phyloP scores from a whole-genome alignment of 2,888 invertebrate genomes.

The Drosophila imparisetae region DNA sequence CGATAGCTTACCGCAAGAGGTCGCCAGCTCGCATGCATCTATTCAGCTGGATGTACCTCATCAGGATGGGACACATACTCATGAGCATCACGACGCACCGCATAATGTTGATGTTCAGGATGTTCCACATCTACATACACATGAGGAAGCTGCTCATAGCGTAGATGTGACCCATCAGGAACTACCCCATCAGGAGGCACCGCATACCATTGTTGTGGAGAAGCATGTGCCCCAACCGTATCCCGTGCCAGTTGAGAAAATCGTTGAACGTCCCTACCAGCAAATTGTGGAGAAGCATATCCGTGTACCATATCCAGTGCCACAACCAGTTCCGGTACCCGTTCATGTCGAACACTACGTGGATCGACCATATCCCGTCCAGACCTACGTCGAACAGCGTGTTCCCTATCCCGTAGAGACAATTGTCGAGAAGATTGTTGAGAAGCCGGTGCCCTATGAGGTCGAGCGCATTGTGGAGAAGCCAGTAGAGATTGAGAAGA shows the following conservation, averaged over 20 bases:
- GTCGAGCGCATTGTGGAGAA: conserved; percentile 87
- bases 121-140: not conserved
- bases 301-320: conserved; percentile 85
- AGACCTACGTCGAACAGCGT: conserved; percentile 85
- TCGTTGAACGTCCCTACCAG: conserved; percentile 85
- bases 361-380: conserved; percentile 85
- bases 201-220: conserved; percentile 78
- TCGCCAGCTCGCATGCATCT: conserved; percentile 42
- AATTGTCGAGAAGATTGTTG: conserved; percentile 86
- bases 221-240: conserved; percentile 85
- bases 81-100: not conserved
- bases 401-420: conserved; percentile 84
- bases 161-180: not conserved
- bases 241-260: conserved; percentile 80
- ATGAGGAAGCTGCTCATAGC: not conserved
- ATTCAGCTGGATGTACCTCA: conserved; percentile 40
- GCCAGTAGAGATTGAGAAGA: conserved; percentile 85
- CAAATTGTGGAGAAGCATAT: conserved; percentile 86
- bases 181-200: conserved; percentile 3
- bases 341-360: conserved; percentile 86
- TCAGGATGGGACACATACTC: not conserved
- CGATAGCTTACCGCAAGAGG: conserved; percentile 62
- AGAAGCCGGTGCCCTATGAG: conserved; percentile 85
- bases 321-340: conserved; percentile 86
- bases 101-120: not conserved